These are phyloP conservation scores for Drosophila quinaria DNA, from an alignment of 2,888 invertebrate species.

Conservation along the genomic window DNA sequence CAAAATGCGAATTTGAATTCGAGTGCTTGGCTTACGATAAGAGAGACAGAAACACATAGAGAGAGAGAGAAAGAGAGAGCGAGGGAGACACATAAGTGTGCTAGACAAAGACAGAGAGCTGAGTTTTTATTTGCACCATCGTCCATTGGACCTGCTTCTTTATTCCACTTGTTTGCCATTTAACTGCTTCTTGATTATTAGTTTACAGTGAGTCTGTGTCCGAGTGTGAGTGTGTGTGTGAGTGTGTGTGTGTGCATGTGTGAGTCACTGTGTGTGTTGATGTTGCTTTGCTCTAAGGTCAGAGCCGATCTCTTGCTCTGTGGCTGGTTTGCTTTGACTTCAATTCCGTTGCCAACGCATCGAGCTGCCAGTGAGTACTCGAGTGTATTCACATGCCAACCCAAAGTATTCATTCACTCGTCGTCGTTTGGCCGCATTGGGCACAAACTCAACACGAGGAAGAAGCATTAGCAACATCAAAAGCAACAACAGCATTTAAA, in stretches of 20 bases:
- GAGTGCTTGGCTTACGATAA: constrained; percentile 34
- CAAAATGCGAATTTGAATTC: constrained; percentile 67
- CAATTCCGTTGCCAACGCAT: constrained; percentile 56
- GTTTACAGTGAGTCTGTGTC: constrained; percentile 22
- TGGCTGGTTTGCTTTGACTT: constrained; percentile 75
- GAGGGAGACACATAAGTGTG: constrained; percentile 1
- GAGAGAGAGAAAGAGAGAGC: background rate
- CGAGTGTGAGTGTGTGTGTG: constrained; percentile 3
- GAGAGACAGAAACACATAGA: background rate
- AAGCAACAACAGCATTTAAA: constrained; percentile 59
- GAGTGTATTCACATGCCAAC: constrained; percentile 36
- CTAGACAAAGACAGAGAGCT: constrained; percentile 11
- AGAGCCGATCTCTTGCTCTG: constrained; percentile 69
- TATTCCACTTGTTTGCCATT: constrained; percentile 72
- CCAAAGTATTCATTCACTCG: constrained; percentile 41
- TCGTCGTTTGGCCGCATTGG: background rate
- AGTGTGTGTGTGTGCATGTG: constrained; percentile 21
- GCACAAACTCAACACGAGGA: constrained; percentile 10
- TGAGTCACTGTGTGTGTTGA: constrained; percentile 25
- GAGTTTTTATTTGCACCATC: constrained; percentile 41
- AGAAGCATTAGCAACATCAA: constrained; percentile 34
- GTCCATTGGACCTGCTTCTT: constrained; percentile 55
- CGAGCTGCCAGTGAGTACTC: constrained; percentile 11
- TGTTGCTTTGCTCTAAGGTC: constrained; percentile 65
- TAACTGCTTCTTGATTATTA: constrained; percentile 80